Evolutionary conservation across 2,113 vertebrate genomes (phyloP).

Genomic region (Clarias macrocephalus): DNA sequence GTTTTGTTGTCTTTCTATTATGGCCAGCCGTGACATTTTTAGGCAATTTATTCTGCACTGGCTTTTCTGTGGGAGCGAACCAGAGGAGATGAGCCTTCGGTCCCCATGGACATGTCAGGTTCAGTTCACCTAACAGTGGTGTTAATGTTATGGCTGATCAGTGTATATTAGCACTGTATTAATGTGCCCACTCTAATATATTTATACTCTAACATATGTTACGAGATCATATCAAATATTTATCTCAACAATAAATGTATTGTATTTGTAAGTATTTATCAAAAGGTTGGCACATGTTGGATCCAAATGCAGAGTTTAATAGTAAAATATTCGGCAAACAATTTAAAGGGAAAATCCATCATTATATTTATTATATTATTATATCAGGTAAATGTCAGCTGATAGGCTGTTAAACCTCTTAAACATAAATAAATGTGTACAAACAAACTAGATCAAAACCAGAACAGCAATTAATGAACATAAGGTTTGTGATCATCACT

Average conservation of each 20-base stretch:
- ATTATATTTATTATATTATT: neutral
- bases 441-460: neutral
- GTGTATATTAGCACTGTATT: neutral
- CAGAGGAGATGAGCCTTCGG: too few species aligned
- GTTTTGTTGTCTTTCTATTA: too few species aligned
- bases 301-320: neutral
- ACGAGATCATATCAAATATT: too few species aligned
- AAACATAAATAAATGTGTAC: neutral
- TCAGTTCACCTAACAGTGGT: too few species aligned
- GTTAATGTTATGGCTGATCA: too few species aligned
- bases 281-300: neutral
- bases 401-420: neutral
- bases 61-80: too few species aligned
- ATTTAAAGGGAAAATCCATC: neutral
- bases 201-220: neutral
- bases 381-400: neutral
- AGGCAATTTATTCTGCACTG: too few species aligned
- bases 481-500: constrained; percentile 1
- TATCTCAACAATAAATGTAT: neutral
- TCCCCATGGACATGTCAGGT: too few species aligned
- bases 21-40: too few species aligned
- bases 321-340: too few species aligned
- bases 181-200: neutral
- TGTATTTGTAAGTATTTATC: neutral
- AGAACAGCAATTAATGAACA: neutral